phyloP scores from a whole-genome alignment of 2,888 invertebrate genomes.

The Acleris laterana region DNA sequence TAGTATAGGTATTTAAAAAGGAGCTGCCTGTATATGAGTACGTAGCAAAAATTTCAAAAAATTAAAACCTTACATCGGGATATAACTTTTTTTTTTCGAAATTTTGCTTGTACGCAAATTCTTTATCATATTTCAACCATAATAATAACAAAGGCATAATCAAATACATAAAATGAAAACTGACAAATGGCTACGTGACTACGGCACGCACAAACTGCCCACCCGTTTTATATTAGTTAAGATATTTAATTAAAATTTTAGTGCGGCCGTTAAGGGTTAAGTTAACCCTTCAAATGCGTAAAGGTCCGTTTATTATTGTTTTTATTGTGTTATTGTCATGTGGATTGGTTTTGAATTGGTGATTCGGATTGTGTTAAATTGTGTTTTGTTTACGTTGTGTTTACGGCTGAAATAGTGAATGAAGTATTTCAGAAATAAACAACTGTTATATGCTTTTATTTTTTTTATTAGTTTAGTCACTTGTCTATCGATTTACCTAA shows the following conservation, averaged over 20 bases:
- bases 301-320: slow-evolving; percentile 45
- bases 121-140: too few relatives aligned
- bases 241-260: slow-evolving; percentile 82
- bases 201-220: slow-evolving; percentile 3
- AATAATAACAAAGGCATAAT: background rate
- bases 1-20: too few relatives aligned
- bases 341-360: slow-evolving; percentile 26
- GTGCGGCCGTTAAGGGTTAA: slow-evolving; percentile 46
- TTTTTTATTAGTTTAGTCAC: too few relatives aligned
- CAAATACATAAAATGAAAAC: background rate
- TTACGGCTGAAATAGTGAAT: background rate
- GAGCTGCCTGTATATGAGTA: too few relatives aligned
- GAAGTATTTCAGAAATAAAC: background rate
- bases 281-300: slow-evolving; percentile 37
- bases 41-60: too few relatives aligned
- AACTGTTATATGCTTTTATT: background rate
- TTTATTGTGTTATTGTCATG: slow-evolving; percentile 38
- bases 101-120: too few relatives aligned
- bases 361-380: slow-evolving; percentile 21
- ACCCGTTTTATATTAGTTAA: slow-evolving; percentile 31
- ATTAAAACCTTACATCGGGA: too few relatives aligned
- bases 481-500: too few relatives aligned
- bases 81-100: too few relatives aligned
- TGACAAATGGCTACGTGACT: too few relatives aligned
- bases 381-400: slow-evolving; percentile 22